phyloP scores from a whole-genome alignment of 2,797 vertebrate genomes.

The Falco peregrinus region DNA sequence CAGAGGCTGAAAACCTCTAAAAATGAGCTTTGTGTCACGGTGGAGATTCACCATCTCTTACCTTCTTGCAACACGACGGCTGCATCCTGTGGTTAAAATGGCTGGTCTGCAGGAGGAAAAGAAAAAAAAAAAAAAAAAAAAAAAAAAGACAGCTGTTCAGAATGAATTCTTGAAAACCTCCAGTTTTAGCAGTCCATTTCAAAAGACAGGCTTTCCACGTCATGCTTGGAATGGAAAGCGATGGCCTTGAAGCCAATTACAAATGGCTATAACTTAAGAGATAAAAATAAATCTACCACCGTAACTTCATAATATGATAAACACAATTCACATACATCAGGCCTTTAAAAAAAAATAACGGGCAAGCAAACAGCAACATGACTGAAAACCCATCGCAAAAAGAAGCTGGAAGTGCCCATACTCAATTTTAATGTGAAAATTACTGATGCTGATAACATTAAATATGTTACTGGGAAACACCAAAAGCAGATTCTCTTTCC shows the following conservation, averaged over 20 bases:
- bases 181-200: background rate
- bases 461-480: background rate
- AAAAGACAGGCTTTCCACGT: background rate
- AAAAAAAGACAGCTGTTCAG: background rate
- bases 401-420: background rate
- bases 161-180: background rate
- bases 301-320: background rate
- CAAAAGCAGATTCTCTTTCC: background rate
- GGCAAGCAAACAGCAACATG: background rate
- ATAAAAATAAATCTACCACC: background rate
- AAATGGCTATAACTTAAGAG: background rate
- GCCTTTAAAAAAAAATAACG: background rate
- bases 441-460: background rate
- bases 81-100: background rate
- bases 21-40: background rate
- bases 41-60: background rate
- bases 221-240: background rate
- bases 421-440: background rate
- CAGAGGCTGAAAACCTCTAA: background rate
- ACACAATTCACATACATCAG: background rate
- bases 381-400: background rate
- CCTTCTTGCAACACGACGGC: background rate
- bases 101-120: background rate
- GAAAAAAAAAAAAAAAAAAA: no score
- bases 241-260: background rate